Evolutionary conservation across 2,113 vertebrate species (phyloP).

Genomic region (Ceyx margarethae): DNA sequence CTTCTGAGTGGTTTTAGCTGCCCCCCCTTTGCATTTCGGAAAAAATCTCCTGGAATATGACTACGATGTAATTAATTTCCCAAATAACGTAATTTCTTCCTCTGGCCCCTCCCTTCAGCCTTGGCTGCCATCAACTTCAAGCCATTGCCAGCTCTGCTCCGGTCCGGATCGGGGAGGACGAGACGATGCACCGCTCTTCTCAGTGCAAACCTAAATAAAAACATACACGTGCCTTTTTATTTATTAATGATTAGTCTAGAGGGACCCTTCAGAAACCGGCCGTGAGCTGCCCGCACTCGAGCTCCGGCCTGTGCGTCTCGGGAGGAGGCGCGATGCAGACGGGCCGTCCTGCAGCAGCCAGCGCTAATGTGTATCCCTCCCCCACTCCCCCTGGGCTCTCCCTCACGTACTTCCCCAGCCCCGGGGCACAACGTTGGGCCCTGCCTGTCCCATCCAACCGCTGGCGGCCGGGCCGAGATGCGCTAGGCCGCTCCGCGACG

Average conservation of each 20-base stretch:
- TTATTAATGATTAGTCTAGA: neutral
- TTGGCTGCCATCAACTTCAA: neutral
- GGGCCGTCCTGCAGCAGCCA: no score
- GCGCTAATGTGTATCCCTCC: neutral
- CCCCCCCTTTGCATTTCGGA: neutral
- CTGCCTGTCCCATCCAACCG: neutral
- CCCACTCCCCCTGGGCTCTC: neutral
- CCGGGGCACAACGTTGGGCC: neutral
- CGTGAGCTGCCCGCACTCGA: neutral
- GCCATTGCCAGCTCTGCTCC: neutral
- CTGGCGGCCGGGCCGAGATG: neutral
- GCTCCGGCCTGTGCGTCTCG: neutral
- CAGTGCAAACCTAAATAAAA: neutral
- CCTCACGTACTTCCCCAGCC: neutral
- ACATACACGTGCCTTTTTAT: neutral
- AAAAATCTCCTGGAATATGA: neutral
- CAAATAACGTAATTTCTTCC: neutral
- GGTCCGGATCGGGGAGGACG: neutral
- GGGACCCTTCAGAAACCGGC: neutral
- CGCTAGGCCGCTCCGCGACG: conserved; percentile 12
- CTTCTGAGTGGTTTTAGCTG: neutral
- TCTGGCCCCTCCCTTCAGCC: neutral
- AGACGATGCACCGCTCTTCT: neutral
- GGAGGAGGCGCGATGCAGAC: neutral
- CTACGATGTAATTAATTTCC: neutral